Evolutionary conservation across 2,113 vertebrate species (phyloP).

Genomic region (Henicopernis longicauda): DNA sequence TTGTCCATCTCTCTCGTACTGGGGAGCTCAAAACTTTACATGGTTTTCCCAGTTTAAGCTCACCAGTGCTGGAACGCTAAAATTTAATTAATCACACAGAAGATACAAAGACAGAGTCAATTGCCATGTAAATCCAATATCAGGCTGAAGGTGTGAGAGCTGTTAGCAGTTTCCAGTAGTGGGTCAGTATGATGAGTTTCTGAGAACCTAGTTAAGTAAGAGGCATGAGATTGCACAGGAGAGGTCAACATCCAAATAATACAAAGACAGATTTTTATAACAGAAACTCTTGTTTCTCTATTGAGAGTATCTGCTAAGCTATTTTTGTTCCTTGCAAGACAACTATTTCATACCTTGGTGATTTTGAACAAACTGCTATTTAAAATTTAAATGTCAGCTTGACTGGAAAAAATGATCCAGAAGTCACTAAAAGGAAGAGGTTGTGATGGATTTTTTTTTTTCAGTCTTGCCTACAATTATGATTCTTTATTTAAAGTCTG

Average conservation of each 20-base stretch:
- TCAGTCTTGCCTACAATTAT: background rate
- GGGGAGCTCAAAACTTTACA: background rate
- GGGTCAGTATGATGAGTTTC: background rate
- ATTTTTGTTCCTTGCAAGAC: background rate
- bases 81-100: background rate
- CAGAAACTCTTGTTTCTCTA: background rate
- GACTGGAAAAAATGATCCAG: background rate
- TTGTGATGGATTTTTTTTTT: background rate
- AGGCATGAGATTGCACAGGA: background rate
- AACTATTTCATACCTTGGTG: conserved; percentile 2
- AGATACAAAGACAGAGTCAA: background rate
- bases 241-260: background rate
- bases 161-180: background rate
- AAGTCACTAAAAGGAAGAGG: background rate
- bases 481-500: background rate
- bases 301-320: background rate
- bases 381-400: conserved; percentile 5
- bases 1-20: background rate
- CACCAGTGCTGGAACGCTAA: background rate
- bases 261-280: background rate
- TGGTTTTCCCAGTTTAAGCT: background rate
- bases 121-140: background rate
- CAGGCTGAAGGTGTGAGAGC: background rate
- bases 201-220: background rate
- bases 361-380: conserved; percentile 7